These are phyloP conservation scores for Metaphire vulgaris DNA, from an alignment of 1,140 invertebrate genomes.

Conservation along the genomic window DNA sequence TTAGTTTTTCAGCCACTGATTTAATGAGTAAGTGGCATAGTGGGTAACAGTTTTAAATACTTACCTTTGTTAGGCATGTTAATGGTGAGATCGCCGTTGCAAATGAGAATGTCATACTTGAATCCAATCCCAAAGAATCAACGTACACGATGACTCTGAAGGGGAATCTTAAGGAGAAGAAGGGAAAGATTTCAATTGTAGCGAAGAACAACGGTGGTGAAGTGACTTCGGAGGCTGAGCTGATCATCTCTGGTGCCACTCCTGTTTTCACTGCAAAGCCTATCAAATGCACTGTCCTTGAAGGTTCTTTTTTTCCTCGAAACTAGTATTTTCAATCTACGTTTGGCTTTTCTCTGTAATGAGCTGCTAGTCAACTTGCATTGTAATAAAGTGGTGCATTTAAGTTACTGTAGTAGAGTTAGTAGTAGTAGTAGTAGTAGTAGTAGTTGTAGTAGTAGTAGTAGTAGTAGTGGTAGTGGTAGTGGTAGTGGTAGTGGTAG, in stretches of 20 bases:
- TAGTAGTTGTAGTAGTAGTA: no score
- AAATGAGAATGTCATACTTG: conserved; percentile 41
- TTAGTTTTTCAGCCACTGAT: no score
- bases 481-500: no score
- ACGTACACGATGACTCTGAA: conserved; percentile 40
- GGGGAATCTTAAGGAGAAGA: conserved; percentile 38
- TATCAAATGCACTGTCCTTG: conserved; percentile 49
- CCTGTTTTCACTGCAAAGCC: conserved; percentile 45
- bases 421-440: no score
- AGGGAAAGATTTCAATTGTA: conserved; percentile 43
- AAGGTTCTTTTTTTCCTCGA: conserved; percentile 36
- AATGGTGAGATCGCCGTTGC: conserved; percentile 44
- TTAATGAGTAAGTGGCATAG: no score
- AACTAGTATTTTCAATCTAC: no score
- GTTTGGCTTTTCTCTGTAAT: no score
- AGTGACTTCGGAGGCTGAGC: conserved; percentile 38
- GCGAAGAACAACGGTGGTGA: conserved; percentile 47
- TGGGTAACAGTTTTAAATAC: no score
- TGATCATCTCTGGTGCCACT: conserved; percentile 39
- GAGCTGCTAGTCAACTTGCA: no score
- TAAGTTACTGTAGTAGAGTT: no score
- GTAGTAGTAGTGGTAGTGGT: no score
- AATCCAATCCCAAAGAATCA: conserved; percentile 38
- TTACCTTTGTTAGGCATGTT: conserved; percentile 44
- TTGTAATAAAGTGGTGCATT: no score